These are phyloP conservation scores for Phyllostomus discolor DNA, from an alignment of 2,113 vertebrate species.

Conservation along the genomic window DNA sequence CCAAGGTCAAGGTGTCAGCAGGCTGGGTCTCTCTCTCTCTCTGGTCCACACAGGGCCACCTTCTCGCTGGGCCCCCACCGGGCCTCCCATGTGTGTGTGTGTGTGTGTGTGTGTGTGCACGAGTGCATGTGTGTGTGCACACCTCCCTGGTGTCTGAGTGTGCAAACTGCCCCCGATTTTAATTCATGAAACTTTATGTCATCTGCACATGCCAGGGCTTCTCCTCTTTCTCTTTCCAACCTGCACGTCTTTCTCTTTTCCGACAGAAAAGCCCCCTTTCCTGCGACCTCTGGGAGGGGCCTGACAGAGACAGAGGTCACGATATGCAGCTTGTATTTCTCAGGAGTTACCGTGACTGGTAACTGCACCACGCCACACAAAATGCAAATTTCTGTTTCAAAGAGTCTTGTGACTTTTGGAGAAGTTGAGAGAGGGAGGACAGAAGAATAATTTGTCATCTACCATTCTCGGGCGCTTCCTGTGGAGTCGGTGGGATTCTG, in stretches of 20 bases:
- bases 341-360: neutral
- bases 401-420: neutral
- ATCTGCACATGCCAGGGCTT: neutral
- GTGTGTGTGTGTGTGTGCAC: too few species aligned
- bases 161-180: neutral
- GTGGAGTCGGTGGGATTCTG: neutral
- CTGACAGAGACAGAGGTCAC: neutral
- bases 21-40: too few species aligned
- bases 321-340: neutral
- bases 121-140: too few species aligned
- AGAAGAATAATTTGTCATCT: neutral
- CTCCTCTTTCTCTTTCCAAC: neutral
- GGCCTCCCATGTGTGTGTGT: too few species aligned
- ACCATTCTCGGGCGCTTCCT: neutral
- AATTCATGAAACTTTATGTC: neutral
- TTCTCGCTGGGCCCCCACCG: rapidly evolving
- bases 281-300: neutral
- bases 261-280: neutral
- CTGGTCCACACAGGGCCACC: rapidly evolving
- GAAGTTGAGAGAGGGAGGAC: neutral
- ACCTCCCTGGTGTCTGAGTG: neutral
- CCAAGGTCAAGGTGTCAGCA: neutral
- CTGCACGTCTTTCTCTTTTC: neutral
- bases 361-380: neutral
- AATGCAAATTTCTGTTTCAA: neutral